Conservation (phyloP, 2,888 invertebrate genomes). For the Eilema sororculum region DNA sequence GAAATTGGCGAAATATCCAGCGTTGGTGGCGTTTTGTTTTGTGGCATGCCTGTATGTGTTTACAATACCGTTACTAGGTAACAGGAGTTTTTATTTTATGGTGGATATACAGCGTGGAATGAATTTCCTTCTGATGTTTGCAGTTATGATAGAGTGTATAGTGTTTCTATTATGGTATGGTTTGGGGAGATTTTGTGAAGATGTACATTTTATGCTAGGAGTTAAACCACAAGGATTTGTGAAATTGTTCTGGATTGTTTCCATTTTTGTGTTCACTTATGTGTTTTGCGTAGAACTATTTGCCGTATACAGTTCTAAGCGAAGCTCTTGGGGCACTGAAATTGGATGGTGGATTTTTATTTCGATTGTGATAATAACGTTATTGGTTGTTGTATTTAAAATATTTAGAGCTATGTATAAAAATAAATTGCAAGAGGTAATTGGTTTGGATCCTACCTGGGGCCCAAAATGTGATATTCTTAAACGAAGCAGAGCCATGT, state of each 20-base stretch:
- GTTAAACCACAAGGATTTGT: slow-evolving; percentile 68
- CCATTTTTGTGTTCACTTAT: slow-evolving; percentile 57
- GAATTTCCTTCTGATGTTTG: slow-evolving; percentile 54
- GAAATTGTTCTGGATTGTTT: slow-evolving; percentile 67
- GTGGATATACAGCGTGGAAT: slow-evolving; percentile 53
- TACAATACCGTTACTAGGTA: slow-evolving; percentile 67
- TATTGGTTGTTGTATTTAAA: slow-evolving; percentile 42
- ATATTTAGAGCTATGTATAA: slow-evolving; percentile 56
- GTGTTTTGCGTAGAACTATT: slow-evolving; percentile 58
- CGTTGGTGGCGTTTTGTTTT: too few species aligned
- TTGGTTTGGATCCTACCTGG: slow-evolving; percentile 68
- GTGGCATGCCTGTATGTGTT: too few species aligned
- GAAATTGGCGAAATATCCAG: too few species aligned
- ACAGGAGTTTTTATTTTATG: slow-evolving; percentile 54
- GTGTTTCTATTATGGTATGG: slow-evolving; percentile 78
- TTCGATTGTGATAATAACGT: slow-evolving; percentile 22
- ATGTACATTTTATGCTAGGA: slow-evolving; percentile 82
- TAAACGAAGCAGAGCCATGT: slow-evolving; percentile 79
- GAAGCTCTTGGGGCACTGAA: slow-evolving; percentile 15
- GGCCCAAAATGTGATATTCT: slow-evolving; percentile 72
- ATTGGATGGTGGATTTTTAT: slow-evolving; percentile 49
- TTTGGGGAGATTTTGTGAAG: slow-evolving; percentile 73
- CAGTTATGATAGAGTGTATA: slow-evolving; percentile 62
- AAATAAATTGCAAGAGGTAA: slow-evolving; percentile 49
- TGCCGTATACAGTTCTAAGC: neutral